A percentile compares a stretch with the other conserved stretches of the same genome.
phyloP scores from a whole-genome alignment of 1,140 invertebrate genomes.

The Drosophila virilis region DNA sequence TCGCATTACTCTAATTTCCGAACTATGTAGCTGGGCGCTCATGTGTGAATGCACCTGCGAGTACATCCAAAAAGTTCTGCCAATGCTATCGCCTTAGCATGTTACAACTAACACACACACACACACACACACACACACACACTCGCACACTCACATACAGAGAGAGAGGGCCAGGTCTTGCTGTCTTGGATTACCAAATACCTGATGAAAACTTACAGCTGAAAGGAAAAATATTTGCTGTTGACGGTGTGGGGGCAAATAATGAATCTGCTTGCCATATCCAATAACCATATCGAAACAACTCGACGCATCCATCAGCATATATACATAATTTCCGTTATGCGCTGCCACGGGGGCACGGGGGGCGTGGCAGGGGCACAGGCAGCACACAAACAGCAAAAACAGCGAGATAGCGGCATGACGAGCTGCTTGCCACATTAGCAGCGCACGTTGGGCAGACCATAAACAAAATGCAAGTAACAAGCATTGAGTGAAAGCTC shows the following conservation, averaged over 20 bases:
- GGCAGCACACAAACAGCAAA: background rate
- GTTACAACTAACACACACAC: conserved; percentile 2
- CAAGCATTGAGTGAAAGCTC: conserved; percentile 42
- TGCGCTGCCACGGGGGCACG: conserved; percentile 25
- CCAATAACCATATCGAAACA: conserved; percentile 55
- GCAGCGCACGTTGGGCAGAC: conserved; percentile 29
- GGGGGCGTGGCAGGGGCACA: conserved; percentile 1
- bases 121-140: background rate
- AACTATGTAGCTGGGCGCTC: conserved; percentile 52
- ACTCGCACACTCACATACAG: background rate
- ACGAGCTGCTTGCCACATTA: conserved; percentile 30
- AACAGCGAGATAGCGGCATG: too few species aligned
- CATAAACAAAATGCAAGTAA: conserved; percentile 53
- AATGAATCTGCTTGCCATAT: conserved; percentile 7
- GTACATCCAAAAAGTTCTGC: conserved; percentile 65
- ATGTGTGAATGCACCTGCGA: conserved; percentile 74
- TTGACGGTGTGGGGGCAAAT: background rate
- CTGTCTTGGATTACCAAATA: conserved; percentile 14
- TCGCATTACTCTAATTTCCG: conserved; percentile 41
- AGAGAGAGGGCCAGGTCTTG: background rate
- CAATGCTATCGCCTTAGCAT: conserved; percentile 47
- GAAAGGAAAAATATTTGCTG: background rate
- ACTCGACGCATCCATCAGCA: conserved; percentile 58
- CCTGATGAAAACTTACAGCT: conserved; percentile 17
- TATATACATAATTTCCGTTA: conserved; percentile 76